Percentiles rank a stretch among this genome's conserved stretches.
These are phyloP conservation scores for Microctenopoma stevenorrisi DNA, from an alignment of 2,797 vertebrate genomes.

Conservation along the genomic window DNA sequence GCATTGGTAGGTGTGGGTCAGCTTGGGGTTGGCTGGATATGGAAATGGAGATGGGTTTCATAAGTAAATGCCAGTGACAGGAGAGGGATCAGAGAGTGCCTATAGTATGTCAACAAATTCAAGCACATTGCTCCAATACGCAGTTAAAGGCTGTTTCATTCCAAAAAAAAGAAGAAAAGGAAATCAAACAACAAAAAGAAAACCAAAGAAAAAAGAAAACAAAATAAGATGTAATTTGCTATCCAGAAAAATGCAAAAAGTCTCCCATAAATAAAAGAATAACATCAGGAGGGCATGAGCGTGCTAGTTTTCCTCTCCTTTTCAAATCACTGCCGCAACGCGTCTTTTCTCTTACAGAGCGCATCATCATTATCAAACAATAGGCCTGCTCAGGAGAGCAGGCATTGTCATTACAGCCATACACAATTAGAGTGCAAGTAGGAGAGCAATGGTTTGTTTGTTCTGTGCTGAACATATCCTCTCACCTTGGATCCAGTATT, in stretches of 20 bases:
- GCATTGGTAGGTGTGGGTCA: slow-evolving; percentile 69
- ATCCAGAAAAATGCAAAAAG: slow-evolving; percentile 61
- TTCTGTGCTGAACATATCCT: slow-evolving; percentile 85
- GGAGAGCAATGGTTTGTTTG: slow-evolving; percentile 86
- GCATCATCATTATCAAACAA: slow-evolving; percentile 83
- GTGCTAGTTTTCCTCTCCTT: slow-evolving; percentile 75
- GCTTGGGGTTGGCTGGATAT: slow-evolving; percentile 74
- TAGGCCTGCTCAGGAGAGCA: slow-evolving; percentile 77
- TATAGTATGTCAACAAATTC: slow-evolving; percentile 72
- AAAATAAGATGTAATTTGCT: slow-evolving; percentile 61
- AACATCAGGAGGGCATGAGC: slow-evolving; percentile 70
- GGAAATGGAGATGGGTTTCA: slow-evolving; percentile 78
- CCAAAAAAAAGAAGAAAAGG: slow-evolving; percentile 51
- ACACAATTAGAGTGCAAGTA: slow-evolving; percentile 85
- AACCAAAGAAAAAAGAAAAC: slow-evolving; percentile 15
- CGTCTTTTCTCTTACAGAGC: slow-evolving; percentile 74
- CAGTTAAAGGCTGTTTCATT: slow-evolving; percentile 76
- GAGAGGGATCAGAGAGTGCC: slow-evolving; percentile 82
- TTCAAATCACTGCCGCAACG: slow-evolving; percentile 74
- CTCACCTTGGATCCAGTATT: slow-evolving; percentile 67
- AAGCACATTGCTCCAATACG: slow-evolving; percentile 80
- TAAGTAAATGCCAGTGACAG: slow-evolving; percentile 89
- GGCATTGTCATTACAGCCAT: slow-evolving; percentile 84
- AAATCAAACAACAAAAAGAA: slow-evolving; percentile 32
- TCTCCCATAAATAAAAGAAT: slow-evolving; percentile 65